A percentile compares a stretch with the other conserved stretches of the same genome.
These are phyloP conservation scores for Carapus acus DNA, from an alignment of 2,797 vertebrate species.

Conservation along the genomic window DNA sequence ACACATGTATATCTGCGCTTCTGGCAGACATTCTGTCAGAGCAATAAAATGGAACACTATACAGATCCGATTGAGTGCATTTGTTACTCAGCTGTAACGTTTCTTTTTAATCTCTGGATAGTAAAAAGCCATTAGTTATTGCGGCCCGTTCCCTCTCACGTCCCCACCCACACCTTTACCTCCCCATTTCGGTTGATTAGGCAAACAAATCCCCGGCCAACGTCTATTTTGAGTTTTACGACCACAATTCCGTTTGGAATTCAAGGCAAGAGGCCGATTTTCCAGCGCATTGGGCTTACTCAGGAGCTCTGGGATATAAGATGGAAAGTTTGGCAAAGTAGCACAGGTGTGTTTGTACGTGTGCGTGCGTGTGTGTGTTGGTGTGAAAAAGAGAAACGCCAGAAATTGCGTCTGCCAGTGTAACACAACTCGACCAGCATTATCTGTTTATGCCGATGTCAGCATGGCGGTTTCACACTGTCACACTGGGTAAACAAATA, in stretches of 20 bases:
- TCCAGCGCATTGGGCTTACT: constrained; percentile 25
- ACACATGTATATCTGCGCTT: constrained; percentile 1
- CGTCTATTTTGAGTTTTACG: constrained; percentile 35
- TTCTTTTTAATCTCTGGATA: constrained; percentile 14
- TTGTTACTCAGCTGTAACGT: constrained; percentile 20
- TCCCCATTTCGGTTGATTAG: constrained; percentile 29
- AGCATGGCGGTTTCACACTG: constrained; percentile 33
- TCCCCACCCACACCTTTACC: too few relatives aligned
- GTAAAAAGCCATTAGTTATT: constrained; percentile 31
- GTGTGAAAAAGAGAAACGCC: constrained; percentile 24
- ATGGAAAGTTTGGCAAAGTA: constrained; percentile 40
- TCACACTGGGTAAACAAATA: constrained; percentile 63
- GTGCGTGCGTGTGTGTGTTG: too few relatives aligned
- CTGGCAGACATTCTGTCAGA: constrained; percentile 9
- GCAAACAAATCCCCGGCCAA: constrained; percentile 25
- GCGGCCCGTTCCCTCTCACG: too few relatives aligned
- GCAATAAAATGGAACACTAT: constrained; percentile 7
- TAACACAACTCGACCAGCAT: constrained; percentile 18
- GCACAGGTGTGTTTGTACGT: constrained; percentile 28
- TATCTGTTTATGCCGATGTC: constrained; percentile 16
- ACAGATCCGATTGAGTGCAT: constrained; percentile 2
- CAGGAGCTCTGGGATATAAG: constrained; percentile 19
- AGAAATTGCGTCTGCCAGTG: constrained; percentile 30
- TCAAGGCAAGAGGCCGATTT: constrained; percentile 37
- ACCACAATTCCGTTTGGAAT: constrained; percentile 32